Evolutionary conservation across 1,140 invertebrate genomes (phyloP).

Genomic region (Zophobas atratus): DNA sequence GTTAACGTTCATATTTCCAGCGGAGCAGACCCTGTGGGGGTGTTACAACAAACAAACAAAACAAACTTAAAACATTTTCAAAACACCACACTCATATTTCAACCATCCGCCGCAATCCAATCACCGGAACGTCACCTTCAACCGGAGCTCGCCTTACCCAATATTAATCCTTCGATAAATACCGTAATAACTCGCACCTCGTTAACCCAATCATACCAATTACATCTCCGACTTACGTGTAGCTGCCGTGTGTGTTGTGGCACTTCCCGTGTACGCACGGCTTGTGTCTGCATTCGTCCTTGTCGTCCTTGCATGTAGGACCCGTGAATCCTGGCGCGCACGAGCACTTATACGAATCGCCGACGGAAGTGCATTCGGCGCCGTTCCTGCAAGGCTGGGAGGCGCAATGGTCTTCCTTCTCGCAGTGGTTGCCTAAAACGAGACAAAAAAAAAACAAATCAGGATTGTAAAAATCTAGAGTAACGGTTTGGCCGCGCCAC

Average conservation of each 20-base stretch:
- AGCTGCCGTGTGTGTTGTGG: conserved; percentile 91
- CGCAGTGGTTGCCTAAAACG: conserved; percentile 85
- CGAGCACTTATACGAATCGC: conserved; percentile 84
- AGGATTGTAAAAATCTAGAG: not conserved
- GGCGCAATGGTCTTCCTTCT: conserved; percentile 90
- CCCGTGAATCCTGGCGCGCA: conserved; percentile 92
- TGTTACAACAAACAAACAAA: too few relatives aligned
- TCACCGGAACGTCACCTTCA: too few relatives aligned
- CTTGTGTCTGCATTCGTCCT: conserved; percentile 87
- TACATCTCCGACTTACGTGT: conserved; percentile 78
- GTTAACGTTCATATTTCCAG: too few relatives aligned
- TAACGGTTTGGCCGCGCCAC: too few relatives aligned
- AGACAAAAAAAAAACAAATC: conserved; percentile 47
- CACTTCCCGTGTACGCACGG: conserved; percentile 86
- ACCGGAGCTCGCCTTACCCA: too few relatives aligned
- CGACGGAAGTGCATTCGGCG: conserved; percentile 83
- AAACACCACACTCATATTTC: too few relatives aligned
- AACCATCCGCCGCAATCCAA: too few relatives aligned
- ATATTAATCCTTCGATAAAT: too few relatives aligned
- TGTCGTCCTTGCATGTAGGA: conserved; percentile 87
- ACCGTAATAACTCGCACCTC: too few relatives aligned
- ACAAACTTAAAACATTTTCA: too few relatives aligned
- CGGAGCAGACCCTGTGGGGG: too few relatives aligned
- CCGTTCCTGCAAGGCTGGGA: conserved; percentile 90
- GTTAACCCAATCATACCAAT: too few relatives aligned